Base-by-base conservation (phyloP, 2,113 vertebrate species). In the Melanerpes aurifrons region DNA sequence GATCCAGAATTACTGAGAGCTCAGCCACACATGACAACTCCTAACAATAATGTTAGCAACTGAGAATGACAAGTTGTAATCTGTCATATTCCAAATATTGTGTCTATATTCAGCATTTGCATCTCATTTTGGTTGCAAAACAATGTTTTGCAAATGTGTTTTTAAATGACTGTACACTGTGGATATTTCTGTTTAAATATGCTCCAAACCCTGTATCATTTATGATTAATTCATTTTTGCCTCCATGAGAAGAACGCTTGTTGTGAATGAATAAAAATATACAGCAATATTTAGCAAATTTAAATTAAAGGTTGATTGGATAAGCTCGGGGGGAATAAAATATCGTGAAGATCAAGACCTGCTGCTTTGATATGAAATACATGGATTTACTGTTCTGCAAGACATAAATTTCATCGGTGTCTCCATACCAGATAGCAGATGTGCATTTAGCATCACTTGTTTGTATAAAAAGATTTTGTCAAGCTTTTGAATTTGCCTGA, bases 181-280 rank as follows among this genome's bases (percentile, higher is more conserved):
- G 48, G 80, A 22, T 93, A 82, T 89, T 94, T 92, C 79, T 82
- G 59, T 84, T 91, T 78, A 94, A 94, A 92, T 86, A 86, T 53
- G 54, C 75, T 87, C 72, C 71, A 71, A 82, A 70, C 9, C 53
- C 59, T 74, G 19, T 66, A 56, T 57, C 10, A 20, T 31, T 82
- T 82, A 32, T 58, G 48, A 56, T 73, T 15, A 86, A 64, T 57
- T 47, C 50, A 57, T n/a, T 92, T 72, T 45, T 81, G 20, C 56
- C 66, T 94, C 47, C n/a, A 17, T 31, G 25, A 95, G 64, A 90
- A 45, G 43, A 45, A 45, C 43, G 13, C 43, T 45, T 15, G 43
- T 45, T 45, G 43, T 45, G 43, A 83, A 76, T 18, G 37, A 88
- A 81, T 72, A 70, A 78, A 88, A 71, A 28, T n/a, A 84, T 25